Evolutionary conservation across 2,888 invertebrate genomes (phyloP), one percentile per base, ranked within the genome.

Genomic region (Drosophila multiciliata): DNA sequence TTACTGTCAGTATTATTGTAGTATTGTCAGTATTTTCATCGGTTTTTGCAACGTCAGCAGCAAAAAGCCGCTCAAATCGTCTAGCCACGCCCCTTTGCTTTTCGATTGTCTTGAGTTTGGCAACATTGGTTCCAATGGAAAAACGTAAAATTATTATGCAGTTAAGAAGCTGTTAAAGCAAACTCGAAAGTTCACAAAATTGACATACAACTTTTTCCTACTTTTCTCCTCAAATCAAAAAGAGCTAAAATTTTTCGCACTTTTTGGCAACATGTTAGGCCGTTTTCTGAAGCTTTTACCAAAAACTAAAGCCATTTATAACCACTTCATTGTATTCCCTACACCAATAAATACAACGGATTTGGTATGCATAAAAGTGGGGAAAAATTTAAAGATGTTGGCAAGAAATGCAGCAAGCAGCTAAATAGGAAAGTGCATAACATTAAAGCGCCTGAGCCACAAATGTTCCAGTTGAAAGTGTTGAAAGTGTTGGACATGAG

Each of bases 121-220:
- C 73, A 73, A 82, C 60, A 29, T 29, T 29, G 5, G 70, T 76
- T 76, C 62, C 73, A 70, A 23, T 26, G 49, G 52, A 72, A 42
- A n/a, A 57, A 67, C 53, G 55, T 63, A 65, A 64, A 69, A 53
- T 86, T 86, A 90, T 90, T 86, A 88, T 90, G 89, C 90, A 76
- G 90, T 86, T 90, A 89, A 88, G 75, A 89, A 88, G 75, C 69
- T 66, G 83, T 58, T 76, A 66, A 66, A 58, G 63, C 63, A 60
- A 72, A 73, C 62, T 75, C 81, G 61, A 65, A 83, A 83, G 52
- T 50, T 42, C 73, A 62, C 58, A 72, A 54, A 49, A 63, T 80
- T 80, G 59, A 45, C 42, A 12, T 36, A 35, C 59, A 36, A 29
- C n/a, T 11, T 6, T 26, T n/a, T 20, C 1, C 1, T 15, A 12